Evolutionary conservation across 2,888 invertebrate species (phyloP).

Genomic region (Drosophila prolongata): DNA sequence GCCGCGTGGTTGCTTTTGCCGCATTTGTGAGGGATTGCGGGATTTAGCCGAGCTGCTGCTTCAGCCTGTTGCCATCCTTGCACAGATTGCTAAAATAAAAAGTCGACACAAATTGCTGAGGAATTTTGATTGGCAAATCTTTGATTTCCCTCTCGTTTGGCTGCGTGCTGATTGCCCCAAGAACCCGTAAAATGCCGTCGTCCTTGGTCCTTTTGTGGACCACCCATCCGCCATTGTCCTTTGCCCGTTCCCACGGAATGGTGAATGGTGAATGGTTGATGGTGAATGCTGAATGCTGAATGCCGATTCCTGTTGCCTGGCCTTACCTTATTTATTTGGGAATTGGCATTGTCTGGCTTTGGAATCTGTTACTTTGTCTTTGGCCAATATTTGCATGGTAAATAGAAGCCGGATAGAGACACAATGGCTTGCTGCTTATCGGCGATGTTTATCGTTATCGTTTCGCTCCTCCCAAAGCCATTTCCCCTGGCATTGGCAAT

Average conservation of each 20-base stretch:
- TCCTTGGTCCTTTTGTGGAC: slow-evolving; percentile 22
- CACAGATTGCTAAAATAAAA: slow-evolving; percentile 27
- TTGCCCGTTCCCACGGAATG: neutral
- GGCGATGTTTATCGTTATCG: slow-evolving; percentile 39
- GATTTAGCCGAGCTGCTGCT: slow-evolving; percentile 12
- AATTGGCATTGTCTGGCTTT: slow-evolving; percentile 52
- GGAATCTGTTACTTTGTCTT: slow-evolving; percentile 49
- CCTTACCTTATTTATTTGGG: slow-evolving; percentile 67
- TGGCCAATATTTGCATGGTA: slow-evolving; percentile 46
- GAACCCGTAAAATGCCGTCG: slow-evolving; percentile 28
- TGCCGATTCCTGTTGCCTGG: slow-evolving; percentile 19
- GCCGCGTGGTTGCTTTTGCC: slow-evolving; percentile 26
- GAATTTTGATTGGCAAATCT: slow-evolving; percentile 39
- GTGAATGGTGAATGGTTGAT: neutral
- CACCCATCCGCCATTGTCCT: neutral
- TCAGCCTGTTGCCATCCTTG: slow-evolving; percentile 27
- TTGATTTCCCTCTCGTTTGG: slow-evolving; percentile 22
- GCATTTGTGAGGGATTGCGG: slow-evolving; percentile 3
- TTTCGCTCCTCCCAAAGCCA: neutral
- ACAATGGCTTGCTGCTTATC: slow-evolving; percentile 25
- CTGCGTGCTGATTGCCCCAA: slow-evolving; percentile 35
- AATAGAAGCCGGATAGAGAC: slow-evolving; percentile 22
- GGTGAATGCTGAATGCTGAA: neutral
- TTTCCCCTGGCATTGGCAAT: neutral
- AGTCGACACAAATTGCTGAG: slow-evolving; percentile 28